Evolutionary conservation across 2,113 vertebrate genomes (phyloP).

Genomic region (Elachura formosa): DNA sequence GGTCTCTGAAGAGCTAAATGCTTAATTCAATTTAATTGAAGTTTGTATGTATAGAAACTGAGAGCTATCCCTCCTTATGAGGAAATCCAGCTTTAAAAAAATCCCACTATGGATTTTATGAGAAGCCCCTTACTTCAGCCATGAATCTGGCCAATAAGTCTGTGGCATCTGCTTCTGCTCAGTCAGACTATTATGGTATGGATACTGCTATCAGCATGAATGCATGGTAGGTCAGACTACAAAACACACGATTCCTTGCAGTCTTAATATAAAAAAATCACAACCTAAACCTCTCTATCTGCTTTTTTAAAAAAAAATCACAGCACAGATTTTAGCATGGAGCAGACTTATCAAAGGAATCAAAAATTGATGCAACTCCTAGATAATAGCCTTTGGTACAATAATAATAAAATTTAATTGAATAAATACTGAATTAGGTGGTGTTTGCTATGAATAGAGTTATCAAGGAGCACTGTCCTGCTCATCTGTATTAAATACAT

Average conservation of each 20-base stretch:
- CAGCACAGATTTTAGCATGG: neutral
- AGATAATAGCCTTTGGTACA: neutral
- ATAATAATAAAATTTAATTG: neutral
- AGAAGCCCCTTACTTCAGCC: neutral
- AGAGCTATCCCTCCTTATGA: neutral
- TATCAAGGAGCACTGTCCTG: neutral
- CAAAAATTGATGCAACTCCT: neutral
- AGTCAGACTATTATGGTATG: neutral
- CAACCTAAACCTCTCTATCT: neutral
- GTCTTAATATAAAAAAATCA: neutral
- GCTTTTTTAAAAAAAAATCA: neutral
- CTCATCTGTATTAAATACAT: neutral
- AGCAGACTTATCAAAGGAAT: neutral
- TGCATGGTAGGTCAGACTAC: neutral
- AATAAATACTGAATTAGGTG: neutral
- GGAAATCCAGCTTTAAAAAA: neutral
- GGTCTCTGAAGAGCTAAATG: neutral
- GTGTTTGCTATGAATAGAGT: neutral
- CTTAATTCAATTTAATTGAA: neutral
- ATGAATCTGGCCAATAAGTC: neutral
- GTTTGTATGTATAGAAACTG: neutral
- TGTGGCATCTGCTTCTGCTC: neutral
- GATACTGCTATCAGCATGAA: neutral
- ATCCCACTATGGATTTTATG: neutral
- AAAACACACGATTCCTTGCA: neutral